Evolutionary conservation across 2,113 vertebrate genomes (phyloP).

Genomic region (Martes martes): DNA sequence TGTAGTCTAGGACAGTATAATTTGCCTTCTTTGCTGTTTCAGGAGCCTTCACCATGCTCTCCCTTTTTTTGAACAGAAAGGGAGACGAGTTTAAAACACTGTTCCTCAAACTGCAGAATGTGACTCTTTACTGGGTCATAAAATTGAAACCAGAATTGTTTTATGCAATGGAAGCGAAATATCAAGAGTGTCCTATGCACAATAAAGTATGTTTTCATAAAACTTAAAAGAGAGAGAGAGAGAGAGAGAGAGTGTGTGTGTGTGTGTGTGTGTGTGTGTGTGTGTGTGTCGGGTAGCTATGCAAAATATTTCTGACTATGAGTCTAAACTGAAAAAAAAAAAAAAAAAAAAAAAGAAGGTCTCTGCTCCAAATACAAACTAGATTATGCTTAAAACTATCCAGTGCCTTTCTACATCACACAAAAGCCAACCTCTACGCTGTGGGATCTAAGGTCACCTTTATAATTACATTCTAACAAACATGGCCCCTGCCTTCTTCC

Average conservation of each 20-base stretch:
- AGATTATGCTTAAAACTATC: neutral
- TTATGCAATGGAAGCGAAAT: neutral
- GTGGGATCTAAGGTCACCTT: neutral
- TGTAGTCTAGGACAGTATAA: neutral
- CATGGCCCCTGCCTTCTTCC: neutral
- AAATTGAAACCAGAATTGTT: neutral
- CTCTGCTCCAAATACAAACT: neutral
- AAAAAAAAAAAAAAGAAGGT: neutral
- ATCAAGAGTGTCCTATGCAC: neutral
- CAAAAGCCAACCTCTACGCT: neutral
- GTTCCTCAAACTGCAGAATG: neutral
- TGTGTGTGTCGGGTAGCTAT: neutral
- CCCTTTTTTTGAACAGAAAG: neutral
- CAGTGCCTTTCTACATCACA: neutral
- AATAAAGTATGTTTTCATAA: neutral
- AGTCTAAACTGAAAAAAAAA: neutral
- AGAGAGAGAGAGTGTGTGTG: neutral
- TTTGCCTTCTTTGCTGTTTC: neutral
- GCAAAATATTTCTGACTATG: neutral
- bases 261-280: rapidly evolving
- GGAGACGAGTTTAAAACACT: neutral
- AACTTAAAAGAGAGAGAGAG: neutral
- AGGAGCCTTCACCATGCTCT: neutral
- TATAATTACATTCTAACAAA: neutral
- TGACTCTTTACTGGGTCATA: neutral